Conservation (phyloP, 2,797 vertebrate genomes). For the Catharus ustulatus region DNA sequence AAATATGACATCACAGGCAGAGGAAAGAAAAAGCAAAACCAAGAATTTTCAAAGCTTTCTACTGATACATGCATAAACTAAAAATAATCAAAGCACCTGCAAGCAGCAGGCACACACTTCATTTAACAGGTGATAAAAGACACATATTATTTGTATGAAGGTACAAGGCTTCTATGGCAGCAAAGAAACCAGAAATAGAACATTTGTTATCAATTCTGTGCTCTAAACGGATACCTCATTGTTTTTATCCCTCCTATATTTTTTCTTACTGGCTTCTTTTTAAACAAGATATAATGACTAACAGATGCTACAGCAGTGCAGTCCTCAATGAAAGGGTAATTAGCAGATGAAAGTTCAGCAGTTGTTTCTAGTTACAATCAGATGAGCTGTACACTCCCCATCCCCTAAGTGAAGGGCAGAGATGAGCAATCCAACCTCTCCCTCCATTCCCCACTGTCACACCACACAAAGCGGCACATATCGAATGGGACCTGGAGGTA, state of each 20-base stretch:
- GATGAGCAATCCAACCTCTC: neutral
- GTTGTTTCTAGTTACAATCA: constrained; percentile 20
- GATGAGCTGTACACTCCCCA: constrained; percentile 2
- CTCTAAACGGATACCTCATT: neutral
- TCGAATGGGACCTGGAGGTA: fast-evolving
- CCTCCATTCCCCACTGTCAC: neutral
- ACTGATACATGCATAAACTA: neutral
- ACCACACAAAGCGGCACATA: neutral
- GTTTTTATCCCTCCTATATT: neutral
- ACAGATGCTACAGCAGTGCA: constrained; percentile 42
- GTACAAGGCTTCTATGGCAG: constrained; percentile 1
- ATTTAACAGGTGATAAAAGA: constrained; percentile 54
- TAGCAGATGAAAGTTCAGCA: constrained; percentile 45
- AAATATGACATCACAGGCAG: neutral
- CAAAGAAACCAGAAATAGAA: constrained; percentile 36
- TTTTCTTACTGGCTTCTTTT: constrained; percentile 44
- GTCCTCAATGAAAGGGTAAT: constrained; percentile 6
- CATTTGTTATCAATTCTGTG: constrained; percentile 47
- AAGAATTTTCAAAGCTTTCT: constrained; percentile 35
- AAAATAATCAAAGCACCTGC: constrained; percentile 51
- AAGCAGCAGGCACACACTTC: constrained; percentile 14
- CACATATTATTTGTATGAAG: neutral
- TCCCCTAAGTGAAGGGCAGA: neutral
- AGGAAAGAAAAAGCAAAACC: neutral
- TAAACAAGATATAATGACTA: constrained; percentile 25